These are phyloP conservation scores for Dryococelus australis DNA, from an alignment of 2,888 invertebrate species.

Conservation along the genomic window DNA sequence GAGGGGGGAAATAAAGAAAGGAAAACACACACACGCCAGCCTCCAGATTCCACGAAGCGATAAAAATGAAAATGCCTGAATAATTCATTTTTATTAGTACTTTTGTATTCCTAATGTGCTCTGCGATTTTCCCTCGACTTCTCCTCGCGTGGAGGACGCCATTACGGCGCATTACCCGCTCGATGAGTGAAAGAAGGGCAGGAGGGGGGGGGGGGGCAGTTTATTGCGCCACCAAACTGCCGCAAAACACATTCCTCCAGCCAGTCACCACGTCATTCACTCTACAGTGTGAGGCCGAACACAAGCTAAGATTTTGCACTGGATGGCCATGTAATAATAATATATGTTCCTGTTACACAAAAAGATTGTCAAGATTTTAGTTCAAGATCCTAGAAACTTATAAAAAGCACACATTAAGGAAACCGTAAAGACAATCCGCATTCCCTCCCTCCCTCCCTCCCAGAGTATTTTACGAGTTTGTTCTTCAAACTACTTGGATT, in stretches of 20 bases:
- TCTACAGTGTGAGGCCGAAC: background rate
- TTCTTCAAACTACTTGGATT: no score
- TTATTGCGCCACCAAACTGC: constrained; percentile 8
- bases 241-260: background rate
- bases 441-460: no score
- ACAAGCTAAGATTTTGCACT: no score
- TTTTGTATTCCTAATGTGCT: background rate
- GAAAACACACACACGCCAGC: background rate
- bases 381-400: no score
- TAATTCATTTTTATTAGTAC: constrained; percentile 16
- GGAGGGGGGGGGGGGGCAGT: background rate
- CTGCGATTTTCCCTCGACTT: background rate
- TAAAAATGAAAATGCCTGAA: background rate
- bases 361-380: no score
- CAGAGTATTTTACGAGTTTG: no score
- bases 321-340: no score
- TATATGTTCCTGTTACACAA: no score
- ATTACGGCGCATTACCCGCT: background rate
- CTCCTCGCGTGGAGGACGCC: background rate
- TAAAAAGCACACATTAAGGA: no score
- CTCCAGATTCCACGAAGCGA: background rate
- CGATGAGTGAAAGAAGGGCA: no score
- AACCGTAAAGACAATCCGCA: no score
- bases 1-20: background rate
- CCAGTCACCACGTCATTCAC: background rate